Evolutionary conservation across 1,140 invertebrate genomes (phyloP).

Genomic region (Catajapyx aquilonaris): DNA sequence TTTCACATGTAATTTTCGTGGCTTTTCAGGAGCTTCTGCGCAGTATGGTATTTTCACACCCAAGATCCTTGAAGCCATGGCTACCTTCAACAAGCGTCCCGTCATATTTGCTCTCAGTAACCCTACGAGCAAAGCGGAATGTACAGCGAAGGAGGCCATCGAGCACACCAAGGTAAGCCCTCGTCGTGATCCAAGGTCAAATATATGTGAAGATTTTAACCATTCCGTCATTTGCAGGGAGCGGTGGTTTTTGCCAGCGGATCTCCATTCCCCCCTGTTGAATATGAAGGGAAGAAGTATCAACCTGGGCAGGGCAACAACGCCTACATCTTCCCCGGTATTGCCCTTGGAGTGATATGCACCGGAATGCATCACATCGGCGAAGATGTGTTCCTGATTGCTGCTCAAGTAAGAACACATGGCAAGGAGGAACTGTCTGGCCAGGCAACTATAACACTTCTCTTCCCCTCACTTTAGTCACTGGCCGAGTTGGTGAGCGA

Average conservation of each 20-base stretch:
- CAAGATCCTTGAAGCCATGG: slow-evolving; percentile 68
- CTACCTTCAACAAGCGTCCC: slow-evolving; percentile 59
- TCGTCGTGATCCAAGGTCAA: slow-evolving; percentile 1
- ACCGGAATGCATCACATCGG: slow-evolving; percentile 70
- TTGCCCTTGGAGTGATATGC: slow-evolving; percentile 73
- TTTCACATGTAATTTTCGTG: no score
- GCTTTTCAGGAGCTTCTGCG: slow-evolving; percentile 62
- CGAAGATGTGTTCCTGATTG: slow-evolving; percentile 74
- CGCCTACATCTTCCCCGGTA: slow-evolving; percentile 88
- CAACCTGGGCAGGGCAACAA: slow-evolving; percentile 90
- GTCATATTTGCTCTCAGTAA: slow-evolving; percentile 91
- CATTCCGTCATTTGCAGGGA: slow-evolving; percentile 33
- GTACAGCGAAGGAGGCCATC: slow-evolving; percentile 83
- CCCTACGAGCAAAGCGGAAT: slow-evolving; percentile 89
- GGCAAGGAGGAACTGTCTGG: background rate
- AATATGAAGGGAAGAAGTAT: slow-evolving; percentile 51
- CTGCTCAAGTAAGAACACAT: slow-evolving; percentile 34
- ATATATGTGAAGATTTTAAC: no score
- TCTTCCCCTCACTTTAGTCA: slow-evolving; percentile 24
- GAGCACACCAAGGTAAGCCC: slow-evolving; percentile 52
- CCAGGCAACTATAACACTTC: slow-evolving; percentile 2
- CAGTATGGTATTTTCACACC: slow-evolving; percentile 69
- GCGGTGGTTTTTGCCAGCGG: slow-evolving; percentile 77
- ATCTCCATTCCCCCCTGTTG: slow-evolving; percentile 70
- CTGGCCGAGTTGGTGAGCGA: slow-evolving; percentile 43